These are phyloP conservation scores for Nemopilema nomurai DNA, from an alignment of 30 jellyfish, hydroid and myxozoan genomes.

Conservation along the genomic window DNA sequence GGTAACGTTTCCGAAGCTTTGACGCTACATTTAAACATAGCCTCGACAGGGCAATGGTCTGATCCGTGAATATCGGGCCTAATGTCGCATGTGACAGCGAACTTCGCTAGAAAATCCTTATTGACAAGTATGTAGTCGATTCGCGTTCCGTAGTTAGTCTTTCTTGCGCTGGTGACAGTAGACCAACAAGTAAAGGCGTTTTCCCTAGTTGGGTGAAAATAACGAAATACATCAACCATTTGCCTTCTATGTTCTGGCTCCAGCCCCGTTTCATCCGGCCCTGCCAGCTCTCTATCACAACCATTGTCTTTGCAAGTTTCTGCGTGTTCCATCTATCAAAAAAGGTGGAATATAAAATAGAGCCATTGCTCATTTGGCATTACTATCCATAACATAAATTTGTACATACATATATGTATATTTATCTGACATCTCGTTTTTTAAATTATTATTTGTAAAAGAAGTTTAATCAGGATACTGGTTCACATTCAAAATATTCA, in stretches of 20 bases:
- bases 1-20: conserved; percentile 58
- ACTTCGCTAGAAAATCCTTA: conserved; percentile 19
- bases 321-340: background rate
- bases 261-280: background rate
- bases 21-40: conserved; percentile 48
- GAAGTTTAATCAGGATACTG: too few species aligned
- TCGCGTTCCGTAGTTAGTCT: conserved; percentile 94
- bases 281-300: background rate
- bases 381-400: too few species aligned
- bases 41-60: conserved; percentile 97
- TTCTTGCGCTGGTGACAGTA: conserved; percentile 86
- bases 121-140: conserved; percentile 80
- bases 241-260: background rate
- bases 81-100: conserved; percentile 61
- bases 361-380: background rate
- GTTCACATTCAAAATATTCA: too few species aligned
- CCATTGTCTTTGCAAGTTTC: background rate
- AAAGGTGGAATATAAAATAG: background rate
- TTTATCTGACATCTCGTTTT: too few species aligned
- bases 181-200: conserved; percentile 95
- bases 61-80: conserved; percentile 93
- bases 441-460: too few species aligned
- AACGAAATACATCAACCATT: conserved; percentile 76
- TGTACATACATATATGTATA: too few species aligned
- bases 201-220: conserved; percentile 75